Evolutionary conservation across 2,888 invertebrate genomes (phyloP), one percentile per base, ranked within the genome.

Genomic region (Tetropium fuscum): DNA sequence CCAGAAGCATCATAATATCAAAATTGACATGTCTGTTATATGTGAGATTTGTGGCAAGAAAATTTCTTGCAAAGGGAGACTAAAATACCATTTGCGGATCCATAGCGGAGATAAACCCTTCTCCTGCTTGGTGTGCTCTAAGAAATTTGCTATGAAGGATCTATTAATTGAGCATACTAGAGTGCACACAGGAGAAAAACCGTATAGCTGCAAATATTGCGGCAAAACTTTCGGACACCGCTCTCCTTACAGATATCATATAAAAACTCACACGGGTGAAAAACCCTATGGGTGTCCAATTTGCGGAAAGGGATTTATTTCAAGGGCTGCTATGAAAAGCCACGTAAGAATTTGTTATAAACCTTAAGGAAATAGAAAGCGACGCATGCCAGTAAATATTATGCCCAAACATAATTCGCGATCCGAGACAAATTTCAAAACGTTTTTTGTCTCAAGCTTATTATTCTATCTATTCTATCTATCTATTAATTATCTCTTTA

Each of bases 231-330:
- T 75, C 53, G 85, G 85, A 22, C 87, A 87, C 76, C 84, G 86
- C 67, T 85, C 85, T 73, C 85, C 87, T 73, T 79, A 87, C 66
- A 85, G 84, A 30, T 80, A 87, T 48, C 87, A 87, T 79, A 85
- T 86, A 78, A 83, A 87, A 45, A 85, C 85, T 44, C 87, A 87
- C 78, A 85, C 85, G 0, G 87, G 87, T 0, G 86, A 87, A 80
- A 83, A 85, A 75, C 86, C 87, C 40, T 85, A 87, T 79, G 82
- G 84, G 45, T 80, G 80, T 49, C 71, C 71, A 11, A 65, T 78
- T 5, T 80, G 80, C 56, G 63, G 34, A 3, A 86, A 87, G 73
- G 86, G 86, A n/a, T 88, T 87, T 78, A 63, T 61, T 22, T 60
- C 60, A 1, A 57, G 43, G 30, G 59, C 57, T n/a, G 63, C 61